These are phyloP conservation scores for Eilema caniola DNA, from an alignment of 2,888 invertebrate genomes.

Conservation along the genomic window DNA sequence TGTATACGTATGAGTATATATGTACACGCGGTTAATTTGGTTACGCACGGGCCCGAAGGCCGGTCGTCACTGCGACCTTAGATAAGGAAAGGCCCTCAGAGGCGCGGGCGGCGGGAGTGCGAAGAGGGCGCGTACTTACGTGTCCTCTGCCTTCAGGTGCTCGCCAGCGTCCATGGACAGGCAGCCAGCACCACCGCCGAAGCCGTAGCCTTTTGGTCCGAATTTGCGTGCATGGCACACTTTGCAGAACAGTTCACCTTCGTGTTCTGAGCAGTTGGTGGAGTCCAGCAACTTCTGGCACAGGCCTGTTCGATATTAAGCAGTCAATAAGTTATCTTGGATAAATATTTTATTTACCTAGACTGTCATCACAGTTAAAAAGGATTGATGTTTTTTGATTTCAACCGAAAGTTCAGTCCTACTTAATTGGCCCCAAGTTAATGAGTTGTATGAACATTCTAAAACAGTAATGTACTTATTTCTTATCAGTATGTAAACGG, in stretches of 20 bases:
- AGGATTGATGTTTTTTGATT: too few relatives aligned
- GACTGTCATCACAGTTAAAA: not conserved
- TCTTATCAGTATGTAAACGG: too few relatives aligned
- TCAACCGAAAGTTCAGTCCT: too few relatives aligned
- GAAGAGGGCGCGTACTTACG: constrained; percentile 89
- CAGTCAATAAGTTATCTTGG: not conserved
- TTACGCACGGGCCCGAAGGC: constrained; percentile 85
- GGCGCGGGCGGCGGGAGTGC: constrained; percentile 85
- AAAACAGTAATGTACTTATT: too few relatives aligned
- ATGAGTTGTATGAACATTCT: too few relatives aligned
- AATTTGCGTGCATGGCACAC: constrained; percentile 98
- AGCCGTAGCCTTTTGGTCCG: constrained; percentile 99
- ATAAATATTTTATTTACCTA: not conserved
- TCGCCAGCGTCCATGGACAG: constrained; percentile 98
- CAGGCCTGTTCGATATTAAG: constrained; percentile 88
- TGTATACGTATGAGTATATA: constrained; percentile 79
- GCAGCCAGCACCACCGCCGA: constrained; percentile 99
- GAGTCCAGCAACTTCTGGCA: constrained; percentile 99
- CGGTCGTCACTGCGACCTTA: constrained; percentile 79
- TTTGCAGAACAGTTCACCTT: constrained; percentile 98
- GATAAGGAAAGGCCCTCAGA: constrained; percentile 88
- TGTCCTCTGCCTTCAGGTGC: constrained; percentile 91
- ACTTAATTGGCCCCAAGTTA: too few relatives aligned
- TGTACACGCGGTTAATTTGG: constrained; percentile 86
- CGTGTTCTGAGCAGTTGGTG: constrained; percentile 99